Evolutionary conservation across 2,113 vertebrate species (phyloP), one percentile per base, ranked within the genome.

Genomic region (Chionomys nivalis): DNA sequence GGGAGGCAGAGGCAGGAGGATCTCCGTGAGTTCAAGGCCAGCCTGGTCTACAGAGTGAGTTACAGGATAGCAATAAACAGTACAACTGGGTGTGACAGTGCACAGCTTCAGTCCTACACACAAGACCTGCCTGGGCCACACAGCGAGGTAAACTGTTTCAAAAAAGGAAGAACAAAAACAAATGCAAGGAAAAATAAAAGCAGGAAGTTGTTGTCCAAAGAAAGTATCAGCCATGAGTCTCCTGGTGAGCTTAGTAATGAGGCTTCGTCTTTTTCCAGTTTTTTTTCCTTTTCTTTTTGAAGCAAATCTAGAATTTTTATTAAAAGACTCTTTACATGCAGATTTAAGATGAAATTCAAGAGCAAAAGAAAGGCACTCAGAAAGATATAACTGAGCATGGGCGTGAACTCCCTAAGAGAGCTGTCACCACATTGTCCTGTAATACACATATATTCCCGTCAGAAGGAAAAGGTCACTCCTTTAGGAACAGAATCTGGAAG

Each of bases 211-310:
- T 81, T 76, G 75, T 89, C 33, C 3, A 79, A 76, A 68, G 52
- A 79, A 76, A 68, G 61, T 93, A 1, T 44, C 92, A 85, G 90
- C 33, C 33, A 14, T 73, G 17, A 19, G n/a, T 81, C 55, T 96
- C 5, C 5, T 96, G 39, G 44, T 90, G 26, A 81, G 72, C 58
- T 83, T 86, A 55, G 13, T 4, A 63, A 65, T 93, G 24, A 86
- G 88, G 82, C 36, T 70, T 93, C 36, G 72, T 97, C 58, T 58
- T 58, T 58, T 96, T 82, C 21, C 66, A 42, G 55, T 91, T 66
- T 21, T 3, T 85, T 68, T 87, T 68, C 47, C 42, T 49, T 44
- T 87, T 49, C 63, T 49, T 87, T 47, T 65, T 68, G 83, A 87
- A 33, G 14, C 26, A 85, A 7, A 61, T 42, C 17, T 87, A 21